Evolutionary conservation across 2,888 invertebrate genomes (phyloP), one percentile per base, ranked within the genome.

Genomic region (Eristalis intricaria): DNA sequence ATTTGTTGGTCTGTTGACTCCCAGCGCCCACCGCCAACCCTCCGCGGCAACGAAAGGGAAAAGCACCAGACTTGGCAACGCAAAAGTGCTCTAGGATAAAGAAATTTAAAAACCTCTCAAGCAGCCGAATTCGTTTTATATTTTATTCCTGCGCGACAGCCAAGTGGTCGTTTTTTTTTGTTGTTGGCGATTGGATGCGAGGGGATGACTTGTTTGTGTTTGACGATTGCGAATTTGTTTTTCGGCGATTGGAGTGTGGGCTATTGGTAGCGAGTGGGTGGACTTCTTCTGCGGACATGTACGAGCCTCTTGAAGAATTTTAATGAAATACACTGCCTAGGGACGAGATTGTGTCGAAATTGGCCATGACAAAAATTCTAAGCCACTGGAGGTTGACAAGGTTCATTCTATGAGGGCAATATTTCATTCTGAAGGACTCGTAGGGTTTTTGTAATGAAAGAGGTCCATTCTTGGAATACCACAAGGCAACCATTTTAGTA

Each of bases 1-100:
- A 80, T 80, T 80, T 80, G 50, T 71, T 71, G 70, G 78, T 65
- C 65, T 70, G 78, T 78, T 78, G 70, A 70, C 38, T 78, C 32
- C 70, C 50, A 50, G 5, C 19, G 19, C 19, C 19, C 50, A 0
- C 19, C 19, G 7, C 19, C 8, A 4, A 1, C 50, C 8, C 0
- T 13, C n/a, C 43, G 43, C 15, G 7, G 43, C 43, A n/a, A 4
- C 5, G n/a, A n/a, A 50, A 50, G 7, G 43, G 7, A 50, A 50
- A 50, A 2, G 19, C 50, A 19, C 2, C 19, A 19, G 19, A 50
- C 50, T 8, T 63, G 32, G 29, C 32, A 65, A 29, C 66, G 38
- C 58, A 65, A 66, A 65, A 56, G 58, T 56, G 74, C 63, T 63
- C n/a, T 35, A 11, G 50, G 65, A 38, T 38, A n/a, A 56, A 50